Conservation (phyloP, 2,113 vertebrate species). For the Hiodon tergisus region DNA sequence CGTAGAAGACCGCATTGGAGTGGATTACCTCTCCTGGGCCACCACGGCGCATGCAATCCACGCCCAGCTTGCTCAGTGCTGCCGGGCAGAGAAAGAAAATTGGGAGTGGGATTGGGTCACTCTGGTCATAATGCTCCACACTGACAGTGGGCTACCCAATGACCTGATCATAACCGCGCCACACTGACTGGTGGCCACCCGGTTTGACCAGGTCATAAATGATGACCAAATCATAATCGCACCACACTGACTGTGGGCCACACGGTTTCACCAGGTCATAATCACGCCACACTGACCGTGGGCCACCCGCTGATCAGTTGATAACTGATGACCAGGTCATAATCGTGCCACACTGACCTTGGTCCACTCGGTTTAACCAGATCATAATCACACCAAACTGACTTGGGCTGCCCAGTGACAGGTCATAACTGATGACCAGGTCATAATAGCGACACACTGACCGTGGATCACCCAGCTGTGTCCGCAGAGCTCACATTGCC, state of each 20-base stretch:
- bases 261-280: no score
- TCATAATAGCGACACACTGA: slow-evolving; percentile 46
- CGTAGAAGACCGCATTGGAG: slow-evolving; percentile 92
- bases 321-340: no score
- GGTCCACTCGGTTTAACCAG: neutral
- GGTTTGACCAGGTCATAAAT: neutral
- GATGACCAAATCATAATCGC: neutral
- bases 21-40: slow-evolving; percentile 96
- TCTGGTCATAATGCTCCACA: neutral
- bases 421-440: neutral
- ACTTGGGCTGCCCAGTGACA: no score
- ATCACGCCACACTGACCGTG: no score
- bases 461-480: slow-evolving; percentile 98
- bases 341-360: neutral
- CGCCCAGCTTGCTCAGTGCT: slow-evolving; percentile 92
- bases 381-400: neutral
- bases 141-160: neutral
- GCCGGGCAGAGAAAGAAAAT: slow-evolving; percentile 33
- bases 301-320: no score
- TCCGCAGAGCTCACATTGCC: slow-evolving; percentile 90
- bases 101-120: neutral
- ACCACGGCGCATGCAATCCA: slow-evolving; percentile 78
- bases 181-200: neutral
- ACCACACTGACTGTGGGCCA: neutral
- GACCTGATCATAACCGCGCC: neutral